Conservation (phyloP, 2,113 vertebrate species). For the Stigmatopora argus region DNA sequence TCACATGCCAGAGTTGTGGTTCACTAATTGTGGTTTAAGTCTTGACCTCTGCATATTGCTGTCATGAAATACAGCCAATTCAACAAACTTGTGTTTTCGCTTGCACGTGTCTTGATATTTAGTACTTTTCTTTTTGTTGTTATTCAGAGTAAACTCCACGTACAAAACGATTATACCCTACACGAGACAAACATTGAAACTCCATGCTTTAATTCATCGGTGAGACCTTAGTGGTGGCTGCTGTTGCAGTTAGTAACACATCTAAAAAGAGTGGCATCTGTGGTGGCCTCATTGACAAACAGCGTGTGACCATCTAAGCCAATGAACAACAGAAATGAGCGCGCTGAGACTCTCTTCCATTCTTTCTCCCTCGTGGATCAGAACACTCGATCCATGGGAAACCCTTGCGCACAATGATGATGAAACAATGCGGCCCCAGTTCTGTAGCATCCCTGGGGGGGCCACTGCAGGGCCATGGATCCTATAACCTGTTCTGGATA, state of each 20-base stretch:
- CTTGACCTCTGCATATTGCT: no score
- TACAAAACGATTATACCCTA: no score
- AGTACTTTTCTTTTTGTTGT: no score
- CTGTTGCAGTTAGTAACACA: not conserved
- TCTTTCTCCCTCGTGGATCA: conserved; percentile 35
- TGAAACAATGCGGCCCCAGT: conserved; percentile 61
- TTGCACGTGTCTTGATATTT: no score
- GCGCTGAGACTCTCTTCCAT: conserved; percentile 50
- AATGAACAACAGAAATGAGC: conserved; percentile 50
- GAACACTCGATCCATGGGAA: conserved; percentile 70
- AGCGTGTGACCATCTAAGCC: conserved; percentile 50
- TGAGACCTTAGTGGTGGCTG: not conserved
- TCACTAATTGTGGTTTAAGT: no score
- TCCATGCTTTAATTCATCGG: not conserved
- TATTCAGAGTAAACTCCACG: no score
- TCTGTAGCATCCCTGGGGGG: conserved; percentile 51
- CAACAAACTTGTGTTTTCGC: no score
- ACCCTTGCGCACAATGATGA: conserved; percentile 60
- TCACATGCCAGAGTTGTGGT: no score
- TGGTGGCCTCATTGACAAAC: conserved; percentile 39
- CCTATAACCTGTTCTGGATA: conserved; percentile 67
- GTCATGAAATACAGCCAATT: no score
- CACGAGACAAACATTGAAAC: no score
- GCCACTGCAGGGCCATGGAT: conserved; percentile 54
- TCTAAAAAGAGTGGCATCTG: conserved; percentile 8